A percentile compares a stretch with the other conserved stretches of the same genome.
phyloP scores from a whole-genome alignment of 1,140 invertebrate genomes.

The Pseudomyrmex pallidus region DNA sequence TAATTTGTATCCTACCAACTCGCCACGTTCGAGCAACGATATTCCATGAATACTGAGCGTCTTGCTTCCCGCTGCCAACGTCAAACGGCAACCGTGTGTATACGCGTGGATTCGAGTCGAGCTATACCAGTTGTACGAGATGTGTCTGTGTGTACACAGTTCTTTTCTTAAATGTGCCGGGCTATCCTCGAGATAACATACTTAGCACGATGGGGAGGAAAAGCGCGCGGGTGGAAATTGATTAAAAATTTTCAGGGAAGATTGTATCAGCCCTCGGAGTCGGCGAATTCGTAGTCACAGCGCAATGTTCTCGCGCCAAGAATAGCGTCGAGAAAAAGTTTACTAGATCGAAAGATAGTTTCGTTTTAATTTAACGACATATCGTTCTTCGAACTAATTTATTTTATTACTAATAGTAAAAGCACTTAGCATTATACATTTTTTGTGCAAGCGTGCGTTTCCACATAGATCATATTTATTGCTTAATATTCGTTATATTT shows the following conservation, averaged over 20 bases:
- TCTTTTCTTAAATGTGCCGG: constrained; percentile 61
- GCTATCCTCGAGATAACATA: constrained; percentile 6
- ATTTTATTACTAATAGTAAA: too few species aligned
- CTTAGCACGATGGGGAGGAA: too few species aligned
- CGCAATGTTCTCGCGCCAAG: not conserved
- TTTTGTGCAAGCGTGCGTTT: not conserved
- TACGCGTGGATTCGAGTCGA: constrained; percentile 69
- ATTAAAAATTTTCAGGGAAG: constrained; percentile 46
- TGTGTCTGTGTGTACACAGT: constrained; percentile 40
- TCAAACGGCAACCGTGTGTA: constrained; percentile 63
- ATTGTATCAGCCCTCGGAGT: not conserved
- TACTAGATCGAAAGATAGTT: not conserved
- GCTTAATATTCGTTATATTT: not conserved
- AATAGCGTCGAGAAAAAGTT: not conserved
- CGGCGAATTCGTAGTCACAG: constrained; percentile 13
- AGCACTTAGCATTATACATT: too few species aligned
- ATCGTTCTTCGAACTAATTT: not conserved
- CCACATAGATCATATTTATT: not conserved
- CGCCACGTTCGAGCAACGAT: constrained; percentile 67
- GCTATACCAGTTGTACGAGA: constrained; percentile 11
- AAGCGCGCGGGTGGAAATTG: constrained; percentile 26
- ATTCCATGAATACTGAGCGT: constrained; percentile 79
- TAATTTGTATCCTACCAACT: constrained; percentile 71
- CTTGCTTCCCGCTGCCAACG: constrained; percentile 35
- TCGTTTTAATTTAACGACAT: not conserved